Evolutionary conservation across 2,888 invertebrate genomes (phyloP).

Genomic region (Tribolium freemani): DNA sequence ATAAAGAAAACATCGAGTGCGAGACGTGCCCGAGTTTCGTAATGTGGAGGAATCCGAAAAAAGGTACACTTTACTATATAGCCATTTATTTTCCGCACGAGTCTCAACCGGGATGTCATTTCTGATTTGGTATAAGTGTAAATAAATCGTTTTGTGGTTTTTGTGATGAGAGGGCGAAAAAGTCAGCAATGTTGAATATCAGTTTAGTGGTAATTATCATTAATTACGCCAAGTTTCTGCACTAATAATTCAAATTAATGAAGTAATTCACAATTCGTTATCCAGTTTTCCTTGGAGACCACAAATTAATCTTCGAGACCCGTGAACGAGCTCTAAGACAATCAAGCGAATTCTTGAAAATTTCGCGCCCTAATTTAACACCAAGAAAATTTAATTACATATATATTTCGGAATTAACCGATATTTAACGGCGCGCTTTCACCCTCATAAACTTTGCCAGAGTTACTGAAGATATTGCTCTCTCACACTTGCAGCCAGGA

Average conservation of each 20-base stretch:
- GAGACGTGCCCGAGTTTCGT: constrained; percentile 10
- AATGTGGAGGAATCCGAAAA: constrained; percentile 13
- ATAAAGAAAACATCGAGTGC: neutral
- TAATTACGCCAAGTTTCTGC: constrained; percentile 54
- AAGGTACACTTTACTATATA: constrained; percentile 4
- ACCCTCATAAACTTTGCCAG: neutral
- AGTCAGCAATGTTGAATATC: constrained; percentile 22
- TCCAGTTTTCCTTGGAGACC: constrained; percentile 51
- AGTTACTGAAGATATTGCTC: no score
- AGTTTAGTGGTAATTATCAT: constrained; percentile 50
- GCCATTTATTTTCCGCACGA: constrained; percentile 21
- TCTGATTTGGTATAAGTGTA: constrained; percentile 17
- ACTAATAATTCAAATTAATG: constrained; percentile 58
- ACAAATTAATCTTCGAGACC: constrained; percentile 51
- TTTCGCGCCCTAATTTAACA: constrained; percentile 28
- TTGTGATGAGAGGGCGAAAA: neutral
- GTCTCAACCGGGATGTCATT: constrained; percentile 5
- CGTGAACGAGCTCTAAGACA: constrained; percentile 37
- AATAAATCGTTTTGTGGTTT: constrained; percentile 14
- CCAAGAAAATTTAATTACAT: constrained; percentile 35
- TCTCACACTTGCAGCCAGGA: no score
- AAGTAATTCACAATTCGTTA: constrained; percentile 57
- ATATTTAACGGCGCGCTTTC: constrained; percentile 28
- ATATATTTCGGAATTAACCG: constrained; percentile 15
- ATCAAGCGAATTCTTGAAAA: constrained; percentile 35